phyloP scores from a whole-genome alignment of 2,797 vertebrate genomes.

The Sciurus vulgaris region DNA sequence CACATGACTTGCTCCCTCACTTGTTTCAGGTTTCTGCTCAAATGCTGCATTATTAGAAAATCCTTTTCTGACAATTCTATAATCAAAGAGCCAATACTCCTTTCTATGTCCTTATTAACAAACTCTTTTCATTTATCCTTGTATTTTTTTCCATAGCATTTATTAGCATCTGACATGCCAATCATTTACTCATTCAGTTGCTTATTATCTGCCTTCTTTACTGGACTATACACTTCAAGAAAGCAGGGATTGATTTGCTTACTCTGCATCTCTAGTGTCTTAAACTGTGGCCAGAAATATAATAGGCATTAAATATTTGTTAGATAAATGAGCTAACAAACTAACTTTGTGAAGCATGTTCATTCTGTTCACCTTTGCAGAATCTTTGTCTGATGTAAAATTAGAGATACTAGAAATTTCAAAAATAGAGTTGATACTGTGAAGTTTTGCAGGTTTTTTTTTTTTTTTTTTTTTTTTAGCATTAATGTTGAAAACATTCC shows the following conservation, averaged over 20 bases:
- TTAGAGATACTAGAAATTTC: not conserved
- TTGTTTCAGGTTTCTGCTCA: not conserved
- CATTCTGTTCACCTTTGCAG: not conserved
- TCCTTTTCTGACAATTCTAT: not conserved
- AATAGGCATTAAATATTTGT: not conserved
- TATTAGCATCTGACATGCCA: not conserved
- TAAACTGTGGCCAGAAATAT: not conserved
- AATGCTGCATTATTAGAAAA: not conserved
- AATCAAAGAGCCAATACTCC: not conserved
- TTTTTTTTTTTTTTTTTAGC: constrained; percentile 2
- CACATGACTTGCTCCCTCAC: not conserved
- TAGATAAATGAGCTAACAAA: not conserved
- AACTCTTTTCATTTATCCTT: not conserved
- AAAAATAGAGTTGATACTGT: not conserved
- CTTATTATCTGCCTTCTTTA: not conserved
- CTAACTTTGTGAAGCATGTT: not conserved
- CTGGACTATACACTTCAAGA: not conserved
- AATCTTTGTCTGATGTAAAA: constrained; percentile 13
- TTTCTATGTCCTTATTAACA: not conserved
- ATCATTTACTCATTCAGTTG: not conserved
- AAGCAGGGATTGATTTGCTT: not conserved
- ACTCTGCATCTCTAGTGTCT: not conserved
- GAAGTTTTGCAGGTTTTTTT: not conserved
- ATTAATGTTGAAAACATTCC: constrained; percentile 37
- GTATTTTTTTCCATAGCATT: not conserved